These are phyloP conservation scores for Sogatella furcifera DNA, from an alignment of 1,140 invertebrate species.

Conservation along the genomic window DNA sequence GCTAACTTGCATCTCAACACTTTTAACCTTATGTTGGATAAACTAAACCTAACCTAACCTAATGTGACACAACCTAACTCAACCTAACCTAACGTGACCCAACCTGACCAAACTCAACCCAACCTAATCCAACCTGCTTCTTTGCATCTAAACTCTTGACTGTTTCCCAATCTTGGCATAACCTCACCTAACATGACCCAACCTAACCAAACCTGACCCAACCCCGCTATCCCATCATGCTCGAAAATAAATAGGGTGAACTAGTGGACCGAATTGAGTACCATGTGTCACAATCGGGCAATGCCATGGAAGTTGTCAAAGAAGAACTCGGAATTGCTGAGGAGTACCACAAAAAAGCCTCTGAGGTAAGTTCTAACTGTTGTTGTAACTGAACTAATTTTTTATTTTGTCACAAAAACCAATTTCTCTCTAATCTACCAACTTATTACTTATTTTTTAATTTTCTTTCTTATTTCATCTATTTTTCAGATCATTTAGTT, in stretches of 20 bases:
- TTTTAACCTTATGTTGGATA: no score
- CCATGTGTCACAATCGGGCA: conserved; percentile 68
- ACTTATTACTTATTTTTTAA: background rate
- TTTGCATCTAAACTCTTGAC: conserved; percentile 5
- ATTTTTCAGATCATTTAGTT: background rate
- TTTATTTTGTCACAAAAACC: background rate
- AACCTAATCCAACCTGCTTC: no score
- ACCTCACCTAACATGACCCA: background rate
- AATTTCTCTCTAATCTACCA: background rate
- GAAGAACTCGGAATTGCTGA: conserved; percentile 66
- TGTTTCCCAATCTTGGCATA: conserved; percentile 12
- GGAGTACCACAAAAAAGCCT: conserved; percentile 73
- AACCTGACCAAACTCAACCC: background rate
- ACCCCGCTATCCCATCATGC: background rate
- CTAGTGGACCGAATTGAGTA: conserved; percentile 87
- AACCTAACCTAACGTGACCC: background rate
- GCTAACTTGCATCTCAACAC: no score
- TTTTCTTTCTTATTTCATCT: background rate
- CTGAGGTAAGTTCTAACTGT: conserved; percentile 60
- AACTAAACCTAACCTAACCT: no score
- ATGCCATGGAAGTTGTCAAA: conserved; percentile 70
- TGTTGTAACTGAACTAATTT: background rate
- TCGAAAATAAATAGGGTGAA: conserved; percentile 55
- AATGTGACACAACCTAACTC: background rate
- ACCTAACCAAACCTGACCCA: background rate